phyloP scores from a whole-genome alignment of 2,113 vertebrate species.

The Gavia stellata region DNA sequence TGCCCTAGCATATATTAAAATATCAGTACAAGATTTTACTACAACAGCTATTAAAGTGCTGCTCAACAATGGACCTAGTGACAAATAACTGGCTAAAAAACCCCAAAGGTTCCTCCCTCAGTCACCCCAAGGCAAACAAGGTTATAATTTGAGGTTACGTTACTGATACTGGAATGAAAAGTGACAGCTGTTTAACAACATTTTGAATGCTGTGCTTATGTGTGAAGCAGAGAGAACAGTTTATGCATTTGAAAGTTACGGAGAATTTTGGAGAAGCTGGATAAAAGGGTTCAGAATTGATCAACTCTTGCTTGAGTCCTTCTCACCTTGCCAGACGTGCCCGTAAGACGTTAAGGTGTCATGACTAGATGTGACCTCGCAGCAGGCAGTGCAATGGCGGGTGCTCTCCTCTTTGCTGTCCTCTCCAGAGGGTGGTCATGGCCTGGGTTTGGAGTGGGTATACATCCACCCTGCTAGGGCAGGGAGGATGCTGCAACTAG shows the following conservation, averaged over 20 bases:
- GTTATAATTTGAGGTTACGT: not conserved
- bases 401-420: no score
- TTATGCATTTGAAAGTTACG: not conserved
- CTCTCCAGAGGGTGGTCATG: not conserved
- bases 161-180: not conserved
- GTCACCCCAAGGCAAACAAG: not conserved
- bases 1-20: not conserved
- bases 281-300: not conserved
- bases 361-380: rapidly evolving
- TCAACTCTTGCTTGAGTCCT: not conserved
- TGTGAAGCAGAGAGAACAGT: not conserved
- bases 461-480: rapidly evolving
- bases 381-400: rapidly evolving
- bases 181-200: not conserved
- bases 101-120: not conserved
- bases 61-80: not conserved
- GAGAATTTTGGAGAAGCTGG: not conserved
- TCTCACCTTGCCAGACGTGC: rapidly evolving
- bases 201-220: not conserved
- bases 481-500: not conserved
- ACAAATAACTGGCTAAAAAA: not conserved
- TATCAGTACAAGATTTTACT: not conserved
- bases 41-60: not conserved
- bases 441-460: not conserved
- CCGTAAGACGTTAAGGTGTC: rapidly evolving